Evolutionary conservation across 1,140 invertebrate species (phyloP).

Genomic region (Drosophila neocordata): DNA sequence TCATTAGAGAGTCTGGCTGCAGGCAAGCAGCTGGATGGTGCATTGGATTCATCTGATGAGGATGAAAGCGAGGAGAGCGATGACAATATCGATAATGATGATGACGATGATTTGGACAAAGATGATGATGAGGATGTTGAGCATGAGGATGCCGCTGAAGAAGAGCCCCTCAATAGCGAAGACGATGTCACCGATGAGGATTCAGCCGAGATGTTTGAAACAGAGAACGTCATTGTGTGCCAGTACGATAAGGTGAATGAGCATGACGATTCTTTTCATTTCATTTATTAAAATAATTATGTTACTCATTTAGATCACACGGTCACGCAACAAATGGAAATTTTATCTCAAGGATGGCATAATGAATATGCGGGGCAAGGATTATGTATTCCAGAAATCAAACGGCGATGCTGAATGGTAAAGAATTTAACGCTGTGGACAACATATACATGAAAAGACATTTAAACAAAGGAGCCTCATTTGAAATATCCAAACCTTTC

Average conservation of each 20-base stretch:
- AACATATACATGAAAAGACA: constrained; percentile 48
- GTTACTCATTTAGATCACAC: constrained; percentile 89
- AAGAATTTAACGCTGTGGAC: constrained; percentile 50
- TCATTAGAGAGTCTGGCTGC: constrained; percentile 67
- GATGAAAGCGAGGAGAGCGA: constrained; percentile 88
- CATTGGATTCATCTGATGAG: constrained; percentile 89
- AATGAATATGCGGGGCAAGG: constrained; percentile 99
- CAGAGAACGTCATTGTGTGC: constrained; percentile 99
- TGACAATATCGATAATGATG: constrained; percentile 87
- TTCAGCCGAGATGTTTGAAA: constrained; percentile 96
- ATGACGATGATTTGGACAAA: constrained; percentile 90
- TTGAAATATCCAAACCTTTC: constrained; percentile 49
- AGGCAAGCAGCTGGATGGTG: constrained; percentile 86
- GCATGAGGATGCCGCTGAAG: constrained; percentile 90
- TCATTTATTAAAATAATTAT: background rate
- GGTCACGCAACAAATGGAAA: constrained; percentile 99
- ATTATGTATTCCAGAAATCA: constrained; percentile 99
- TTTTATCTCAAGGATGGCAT: constrained; percentile 99
- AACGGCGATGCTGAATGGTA: constrained; percentile 99
- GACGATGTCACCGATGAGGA: constrained; percentile 99
- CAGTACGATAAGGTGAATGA: constrained; percentile 97
- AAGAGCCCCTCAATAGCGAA: constrained; percentile 97
- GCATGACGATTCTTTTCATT: background rate
- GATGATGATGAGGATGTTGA: constrained; percentile 90
- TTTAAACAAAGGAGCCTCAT: constrained; percentile 69